These are phyloP conservation scores for Lagorchestes hirsutus DNA, from an alignment of 2,797 vertebrate species.

Conservation along the genomic window DNA sequence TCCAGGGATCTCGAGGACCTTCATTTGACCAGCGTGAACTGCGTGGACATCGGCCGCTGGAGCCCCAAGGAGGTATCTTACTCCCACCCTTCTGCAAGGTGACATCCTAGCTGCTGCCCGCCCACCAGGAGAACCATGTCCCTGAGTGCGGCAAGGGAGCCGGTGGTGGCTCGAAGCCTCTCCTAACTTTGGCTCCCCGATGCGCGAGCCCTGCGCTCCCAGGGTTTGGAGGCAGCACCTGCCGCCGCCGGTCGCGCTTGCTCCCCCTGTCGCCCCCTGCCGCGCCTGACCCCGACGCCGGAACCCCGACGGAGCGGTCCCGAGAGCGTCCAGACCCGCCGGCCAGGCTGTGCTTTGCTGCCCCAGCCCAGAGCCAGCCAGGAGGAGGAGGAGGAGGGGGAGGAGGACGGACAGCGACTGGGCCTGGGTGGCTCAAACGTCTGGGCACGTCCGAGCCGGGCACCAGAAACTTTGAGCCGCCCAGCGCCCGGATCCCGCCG, in stretches of 20 bases:
- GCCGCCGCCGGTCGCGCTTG: constrained; percentile 64
- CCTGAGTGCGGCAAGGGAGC: not conserved
- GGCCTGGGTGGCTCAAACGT: constrained; percentile 58
- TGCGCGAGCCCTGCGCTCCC: constrained; percentile 1
- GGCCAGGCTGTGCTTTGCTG: not conserved
- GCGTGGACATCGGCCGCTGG: constrained; percentile 15
- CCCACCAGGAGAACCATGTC: constrained; percentile 43
- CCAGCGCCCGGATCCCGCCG: not conserved
- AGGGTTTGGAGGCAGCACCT: not conserved
- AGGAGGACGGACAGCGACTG: constrained; percentile 26
- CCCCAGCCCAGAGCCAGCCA: not conserved
- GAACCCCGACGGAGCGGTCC: not conserved
- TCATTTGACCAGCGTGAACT: not conserved
- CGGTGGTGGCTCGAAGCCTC: constrained; percentile 3
- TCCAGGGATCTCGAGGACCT: not conserved
- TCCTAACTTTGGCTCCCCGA: not conserved
- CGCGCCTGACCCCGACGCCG: not conserved
- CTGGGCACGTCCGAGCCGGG: constrained; percentile 37
- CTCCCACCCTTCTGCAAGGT: constrained; percentile 2
- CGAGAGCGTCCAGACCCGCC: constrained; percentile 15
- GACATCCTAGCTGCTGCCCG: not conserved
- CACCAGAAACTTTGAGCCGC: constrained; percentile 70
- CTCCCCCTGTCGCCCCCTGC: constrained; percentile 34
- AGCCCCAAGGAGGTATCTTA: not conserved
- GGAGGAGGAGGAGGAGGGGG: not conserved